These are phyloP conservation scores for Pyrrhosoma nymphula DNA, from an alignment of 2,888 invertebrate genomes.

Conservation along the genomic window DNA sequence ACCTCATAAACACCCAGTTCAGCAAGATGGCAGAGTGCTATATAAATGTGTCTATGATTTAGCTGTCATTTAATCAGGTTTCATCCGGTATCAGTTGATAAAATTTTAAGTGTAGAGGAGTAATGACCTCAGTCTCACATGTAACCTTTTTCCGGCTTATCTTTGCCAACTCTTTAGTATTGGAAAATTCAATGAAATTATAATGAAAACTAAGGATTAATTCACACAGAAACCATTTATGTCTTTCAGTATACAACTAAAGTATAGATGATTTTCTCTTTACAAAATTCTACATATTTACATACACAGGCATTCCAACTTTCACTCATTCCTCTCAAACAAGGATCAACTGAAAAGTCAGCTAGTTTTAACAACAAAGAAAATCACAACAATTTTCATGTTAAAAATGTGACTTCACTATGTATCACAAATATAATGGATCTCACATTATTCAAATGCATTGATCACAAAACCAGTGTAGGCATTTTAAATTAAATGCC, in stretches of 20 bases:
- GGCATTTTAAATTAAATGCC: constrained; percentile 21
- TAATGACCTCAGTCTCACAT: too few species aligned
- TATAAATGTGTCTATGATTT: too few species aligned
- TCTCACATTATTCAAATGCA: constrained; percentile 33
- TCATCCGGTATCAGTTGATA: too few species aligned
- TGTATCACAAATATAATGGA: constrained; percentile 59
- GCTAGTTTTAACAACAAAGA: constrained; percentile 19
- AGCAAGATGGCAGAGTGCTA: too few species aligned
- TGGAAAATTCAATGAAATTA: too few species aligned
- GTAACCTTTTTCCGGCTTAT: too few species aligned
- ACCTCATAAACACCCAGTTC: too few species aligned
- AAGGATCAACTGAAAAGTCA: constrained; percentile 51
- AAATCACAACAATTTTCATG: constrained; percentile 25
- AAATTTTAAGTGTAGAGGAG: too few species aligned
- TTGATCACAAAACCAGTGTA: neutral
- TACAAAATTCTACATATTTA: constrained; percentile 66
- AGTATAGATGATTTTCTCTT: constrained; percentile 44
- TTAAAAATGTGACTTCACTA: constrained; percentile 53
- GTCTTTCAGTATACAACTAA: constrained; percentile 1
- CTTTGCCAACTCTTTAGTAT: too few species aligned
- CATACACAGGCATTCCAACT: constrained; percentile 53
- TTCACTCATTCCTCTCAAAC: constrained; percentile 53
- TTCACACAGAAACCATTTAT: constrained; percentile 32
- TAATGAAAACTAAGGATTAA: neutral
- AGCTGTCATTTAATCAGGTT: too few species aligned